These are phyloP conservation scores for Uloborus plumipes DNA, from an alignment of 2,888 invertebrate species.

Conservation along the genomic window DNA sequence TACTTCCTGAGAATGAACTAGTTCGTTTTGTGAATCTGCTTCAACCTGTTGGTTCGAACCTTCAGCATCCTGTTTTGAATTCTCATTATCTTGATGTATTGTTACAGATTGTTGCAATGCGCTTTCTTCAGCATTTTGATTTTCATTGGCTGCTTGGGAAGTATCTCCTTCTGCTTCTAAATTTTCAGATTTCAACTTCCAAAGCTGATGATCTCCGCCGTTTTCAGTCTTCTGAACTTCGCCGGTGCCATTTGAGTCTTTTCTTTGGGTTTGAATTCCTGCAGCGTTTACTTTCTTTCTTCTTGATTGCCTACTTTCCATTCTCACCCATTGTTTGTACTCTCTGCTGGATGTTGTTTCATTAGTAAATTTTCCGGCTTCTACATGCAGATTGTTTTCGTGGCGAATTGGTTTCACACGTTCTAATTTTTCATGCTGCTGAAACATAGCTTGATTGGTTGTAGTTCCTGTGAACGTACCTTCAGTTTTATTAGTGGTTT, in stretches of 20 bases:
- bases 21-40: too few species aligned
- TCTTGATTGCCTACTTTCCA: slow-evolving; percentile 28
- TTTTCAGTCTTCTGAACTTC: slow-evolving; percentile 1
- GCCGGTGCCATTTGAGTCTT: neutral
- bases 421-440: slow-evolving; percentile 23
- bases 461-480: slow-evolving; percentile 51
- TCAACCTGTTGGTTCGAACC: too few species aligned
- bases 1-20: too few species aligned
- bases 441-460: slow-evolving; percentile 53
- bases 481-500: slow-evolving; percentile 49
- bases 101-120: too few species aligned
- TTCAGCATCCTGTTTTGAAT: too few species aligned
- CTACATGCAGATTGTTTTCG: slow-evolving; percentile 41
- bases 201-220: neutral
- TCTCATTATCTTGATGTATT: too few species aligned
- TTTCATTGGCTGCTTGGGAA: too few species aligned
- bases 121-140: too few species aligned
- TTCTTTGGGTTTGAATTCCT: slow-evolving; percentile 18
- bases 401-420: slow-evolving; percentile 47
- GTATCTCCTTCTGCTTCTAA: slow-evolving; percentile 2
- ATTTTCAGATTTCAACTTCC: slow-evolving; percentile 3
- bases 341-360: slow-evolving; percentile 56
- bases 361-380: slow-evolving; percentile 41
- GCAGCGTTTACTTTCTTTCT: slow-evolving; percentile 53
- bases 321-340: slow-evolving; percentile 62